Base-by-base conservation (phyloP, 2,888 invertebrate species). In the Tetranychus piercei region DNA sequence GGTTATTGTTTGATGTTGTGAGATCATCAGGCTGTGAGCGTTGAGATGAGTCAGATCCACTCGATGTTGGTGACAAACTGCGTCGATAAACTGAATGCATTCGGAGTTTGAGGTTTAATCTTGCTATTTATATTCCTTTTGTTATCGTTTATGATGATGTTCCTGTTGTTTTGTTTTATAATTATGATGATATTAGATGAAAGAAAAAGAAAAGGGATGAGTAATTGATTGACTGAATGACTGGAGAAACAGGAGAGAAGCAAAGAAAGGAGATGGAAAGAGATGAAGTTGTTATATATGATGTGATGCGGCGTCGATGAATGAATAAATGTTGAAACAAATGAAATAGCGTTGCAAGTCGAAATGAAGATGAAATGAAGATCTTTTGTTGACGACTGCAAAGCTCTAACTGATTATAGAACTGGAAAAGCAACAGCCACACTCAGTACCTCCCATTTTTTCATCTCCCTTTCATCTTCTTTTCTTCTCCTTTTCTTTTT, bases 11-110 rank as follows among this genome's bases (percentile, higher is more conserved):
- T 45, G 45, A 45, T 18, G 45, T 23, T 20, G 64, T 71, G 74
- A 72, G 74, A 72, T 74, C 71, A 74, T 69, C 34, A 15, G 76
- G 76, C 67, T 67, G 69, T 70, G 76, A 76, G 43, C 74, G 75
- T 20, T 76, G 74, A 66, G 67, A 67, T n/a, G 67, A 23, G 9
- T 34, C 76, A 70, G 74, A 74, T 15, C 77, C 23, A n/a, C 76
- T 76, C 71, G 77, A 74, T 65, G 77, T 74, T 22, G 76, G 76
- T 74, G 74, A 75, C 11, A 64, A 22, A 20, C 73, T 73, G 22
- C 64, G 22, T 23, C 73, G 73, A 43, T 73, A 73, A 64, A 43
- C 43, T 18, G 67, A 45, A n/a, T 67, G 67, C 67, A 67, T 67
- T 67, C 20, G 67, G 20, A 22, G 65, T n/a, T n/a, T n/a, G n/a